A percentile compares a stretch with the other conserved stretches of the same genome.
Evolutionary conservation across 2,797 vertebrate species (phyloP).

Genomic region (Echeneis naucrates): DNA sequence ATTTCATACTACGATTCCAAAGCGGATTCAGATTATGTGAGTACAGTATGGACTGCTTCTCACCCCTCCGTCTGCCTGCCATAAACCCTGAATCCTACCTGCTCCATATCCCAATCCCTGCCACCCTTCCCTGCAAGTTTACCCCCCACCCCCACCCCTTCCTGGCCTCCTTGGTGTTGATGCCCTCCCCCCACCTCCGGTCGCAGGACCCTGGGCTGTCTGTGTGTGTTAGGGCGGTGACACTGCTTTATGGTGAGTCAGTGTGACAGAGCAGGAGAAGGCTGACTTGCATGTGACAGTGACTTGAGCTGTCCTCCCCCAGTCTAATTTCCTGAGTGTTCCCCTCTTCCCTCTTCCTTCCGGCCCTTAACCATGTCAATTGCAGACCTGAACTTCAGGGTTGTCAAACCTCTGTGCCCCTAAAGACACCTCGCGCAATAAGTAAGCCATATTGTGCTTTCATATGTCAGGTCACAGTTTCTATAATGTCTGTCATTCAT

Average conservation of each 20-base stretch:
- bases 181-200: slow-evolving; percentile 33
- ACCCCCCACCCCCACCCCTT: slow-evolving; percentile 12
- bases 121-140: slow-evolving; percentile 61
- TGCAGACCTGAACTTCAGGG: slow-evolving; percentile 6
- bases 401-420: slow-evolving; percentile 10
- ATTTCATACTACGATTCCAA: slow-evolving; percentile 98
- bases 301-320: slow-evolving; percentile 62
- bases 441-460: neutral
- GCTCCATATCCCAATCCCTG: slow-evolving; percentile 35
- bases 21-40: slow-evolving; percentile 94
- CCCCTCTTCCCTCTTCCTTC: neutral
- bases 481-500: slow-evolving; percentile 25
- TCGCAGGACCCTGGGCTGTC: slow-evolving; percentile 66
- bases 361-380: slow-evolving; percentile 5
- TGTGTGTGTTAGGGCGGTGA: slow-evolving; percentile 72
- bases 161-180: slow-evolving; percentile 54
- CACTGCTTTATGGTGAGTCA: slow-evolving; percentile 69
- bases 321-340: slow-evolving; percentile 34
- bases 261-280: slow-evolving; percentile 64
- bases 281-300: slow-evolving; percentile 74
- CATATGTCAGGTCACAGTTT: slow-evolving; percentile 18
- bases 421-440: slow-evolving; percentile 23
- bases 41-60: slow-evolving; percentile 79
- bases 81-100: slow-evolving; percentile 42
- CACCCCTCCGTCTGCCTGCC: slow-evolving; percentile 56